phyloP scores from a whole-genome alignment of 2,113 vertebrate species.

The Fregata magnificens region DNA sequence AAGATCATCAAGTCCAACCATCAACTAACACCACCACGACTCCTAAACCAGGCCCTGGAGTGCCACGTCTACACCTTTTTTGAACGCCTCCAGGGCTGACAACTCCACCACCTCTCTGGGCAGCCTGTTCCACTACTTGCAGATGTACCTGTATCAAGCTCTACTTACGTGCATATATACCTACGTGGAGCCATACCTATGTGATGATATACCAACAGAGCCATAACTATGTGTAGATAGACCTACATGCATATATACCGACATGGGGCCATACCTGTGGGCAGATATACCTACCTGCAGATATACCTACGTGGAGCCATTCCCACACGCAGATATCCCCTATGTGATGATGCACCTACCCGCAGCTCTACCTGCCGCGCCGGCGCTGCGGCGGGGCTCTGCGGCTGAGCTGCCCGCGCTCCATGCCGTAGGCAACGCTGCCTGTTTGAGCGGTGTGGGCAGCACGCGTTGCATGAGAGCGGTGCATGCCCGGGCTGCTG shows the following conservation, averaged over 20 bases:
- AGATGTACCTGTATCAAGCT: no score
- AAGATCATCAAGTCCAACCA: no score
- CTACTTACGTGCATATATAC: background rate
- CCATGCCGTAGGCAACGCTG: background rate
- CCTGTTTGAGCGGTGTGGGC: background rate
- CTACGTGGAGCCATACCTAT: background rate
- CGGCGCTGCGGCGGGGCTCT: background rate
- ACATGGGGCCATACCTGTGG: background rate
- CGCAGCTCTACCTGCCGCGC: background rate
- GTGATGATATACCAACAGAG: background rate
- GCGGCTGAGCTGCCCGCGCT: background rate
- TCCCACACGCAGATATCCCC: background rate
- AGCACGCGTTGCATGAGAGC: background rate
- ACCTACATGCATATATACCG: background rate
- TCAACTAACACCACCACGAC: no score
- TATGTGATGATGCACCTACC: accelerated
- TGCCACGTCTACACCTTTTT: no score
- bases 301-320: background rate
- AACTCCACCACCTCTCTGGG: no score
- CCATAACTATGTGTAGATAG: background rate
- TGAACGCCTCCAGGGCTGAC: no score
- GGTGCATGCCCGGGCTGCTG: background rate
- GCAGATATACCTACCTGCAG: no score
- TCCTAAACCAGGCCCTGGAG: no score
- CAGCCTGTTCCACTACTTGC: no score